phyloP scores from a whole-genome alignment of 1,140 invertebrate species.

The Drosophila elegans region DNA sequence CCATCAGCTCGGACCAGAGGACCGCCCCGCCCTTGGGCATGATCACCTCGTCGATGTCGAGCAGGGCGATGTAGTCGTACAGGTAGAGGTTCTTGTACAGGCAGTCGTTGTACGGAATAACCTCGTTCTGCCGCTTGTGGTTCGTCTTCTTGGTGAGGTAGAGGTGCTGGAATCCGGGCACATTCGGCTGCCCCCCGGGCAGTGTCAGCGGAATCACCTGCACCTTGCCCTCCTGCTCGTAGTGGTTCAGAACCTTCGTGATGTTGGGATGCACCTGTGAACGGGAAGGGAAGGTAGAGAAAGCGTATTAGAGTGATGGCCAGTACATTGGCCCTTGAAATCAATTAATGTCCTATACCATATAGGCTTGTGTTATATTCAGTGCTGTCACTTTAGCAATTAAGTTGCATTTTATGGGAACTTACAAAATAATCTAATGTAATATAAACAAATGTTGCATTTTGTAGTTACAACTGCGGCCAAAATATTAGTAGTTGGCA shows the following conservation, averaged over 20 bases:
- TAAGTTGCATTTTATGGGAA: too few species aligned
- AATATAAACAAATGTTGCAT: too few species aligned
- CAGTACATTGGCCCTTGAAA: too few species aligned
- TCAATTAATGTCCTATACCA: too few species aligned
- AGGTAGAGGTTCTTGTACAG: conserved; percentile 96
- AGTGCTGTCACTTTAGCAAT: too few species aligned
- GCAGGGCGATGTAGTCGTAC: conserved; percentile 94
- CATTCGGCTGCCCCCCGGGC: conserved; percentile 95
- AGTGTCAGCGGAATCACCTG: conserved; percentile 94
- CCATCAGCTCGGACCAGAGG: conserved; percentile 93
- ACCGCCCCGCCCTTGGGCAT: conserved; percentile 92
- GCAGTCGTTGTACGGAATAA: conserved; percentile 99
- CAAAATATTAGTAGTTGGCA: too few species aligned
- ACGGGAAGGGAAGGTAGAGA: too few species aligned
- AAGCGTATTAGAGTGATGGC: too few species aligned
- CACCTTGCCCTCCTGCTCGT: conserved; percentile 90
- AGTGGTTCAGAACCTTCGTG: conserved; percentile 93
- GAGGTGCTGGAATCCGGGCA: conserved; percentile 94
- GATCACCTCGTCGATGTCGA: conserved; percentile 98
- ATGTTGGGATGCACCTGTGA: conserved; percentile 93
- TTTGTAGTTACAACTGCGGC: too few species aligned
- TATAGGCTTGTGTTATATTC: too few species aligned
- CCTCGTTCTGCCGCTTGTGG: conserved; percentile 96
- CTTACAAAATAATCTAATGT: too few species aligned
- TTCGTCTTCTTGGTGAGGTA: conserved; percentile 95